Base-by-base conservation (phyloP, 37 sponge, comb jelly and placozoan genomes). In the Oopsacas minuta region DNA sequence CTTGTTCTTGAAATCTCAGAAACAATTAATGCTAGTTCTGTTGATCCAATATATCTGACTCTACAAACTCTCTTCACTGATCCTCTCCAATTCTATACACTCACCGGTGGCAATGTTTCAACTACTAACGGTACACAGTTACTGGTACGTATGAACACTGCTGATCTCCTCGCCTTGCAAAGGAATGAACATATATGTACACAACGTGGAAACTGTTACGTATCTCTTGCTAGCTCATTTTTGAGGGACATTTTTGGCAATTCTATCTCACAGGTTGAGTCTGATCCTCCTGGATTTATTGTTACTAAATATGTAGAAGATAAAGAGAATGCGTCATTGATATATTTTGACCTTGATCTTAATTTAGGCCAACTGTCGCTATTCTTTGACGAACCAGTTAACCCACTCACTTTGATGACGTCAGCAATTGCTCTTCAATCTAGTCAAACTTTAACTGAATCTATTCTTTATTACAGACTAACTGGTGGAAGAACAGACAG, bases 121-220 rank as follows among this genome's bases (percentile, higher is more conserved):
- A 36, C 82, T 22, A 81, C 83, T 25, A 75, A 85, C 28, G 84
- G 88, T 49, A 84, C 85, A 36, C 39, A 89, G 34, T 52, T 83
- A 0, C 37, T 92, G 17, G 86, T 86, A 38, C 23, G 25, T 3
- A 53, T 95, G 36, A 53, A 52, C 36, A 37, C 37, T 1, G 38
- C 28, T n/a, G 96, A 95, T 42, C 82, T 92, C 0, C 52, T 91
- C 81, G 49, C 52, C 0, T 38, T 95, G 0, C 91, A 91, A 69
- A 81, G 85, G 12, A 37, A 85, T 35, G 83, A 36, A 1, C 86
- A 89, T 81, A 36, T 95, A 15, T 95, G 96, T 85, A 88, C 88
- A 3, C 88, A 89, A 52, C 52, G 93, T 81, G 93, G 93, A 0
- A 89, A 92, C 35, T 95, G 96, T 82, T 95, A 93, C 81, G 88